Evolutionary conservation across 1,140 invertebrate species (phyloP).

Genomic region (Alviniconcha marisindica): DNA sequence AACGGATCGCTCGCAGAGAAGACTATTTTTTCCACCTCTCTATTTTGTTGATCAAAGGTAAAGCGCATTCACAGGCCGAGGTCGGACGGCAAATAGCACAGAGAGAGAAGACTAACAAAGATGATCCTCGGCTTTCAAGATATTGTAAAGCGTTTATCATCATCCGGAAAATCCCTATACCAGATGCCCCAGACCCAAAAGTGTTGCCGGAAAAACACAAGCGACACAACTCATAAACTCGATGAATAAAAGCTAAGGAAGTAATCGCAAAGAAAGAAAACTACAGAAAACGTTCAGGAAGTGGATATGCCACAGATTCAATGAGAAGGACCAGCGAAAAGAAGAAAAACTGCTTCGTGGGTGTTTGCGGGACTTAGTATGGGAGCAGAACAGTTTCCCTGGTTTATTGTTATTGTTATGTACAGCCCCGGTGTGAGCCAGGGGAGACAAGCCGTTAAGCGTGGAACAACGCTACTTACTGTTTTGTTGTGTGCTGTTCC

Average conservation of each 20-base stretch:
- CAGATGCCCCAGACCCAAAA: neutral
- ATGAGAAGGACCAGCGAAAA: too few species aligned
- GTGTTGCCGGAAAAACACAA: conserved; percentile 5
- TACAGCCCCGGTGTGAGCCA: too few species aligned
- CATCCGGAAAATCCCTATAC: conserved; percentile 6
- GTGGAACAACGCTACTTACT: too few species aligned
- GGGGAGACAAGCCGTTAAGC: too few species aligned
- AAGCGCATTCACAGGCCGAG: conserved; percentile 3
- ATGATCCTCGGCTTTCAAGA: conserved; percentile 2
- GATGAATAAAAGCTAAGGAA: neutral
- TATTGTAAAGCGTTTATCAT: conserved; percentile 14
- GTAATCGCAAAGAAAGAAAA: neutral
- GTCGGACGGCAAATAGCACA: neutral
- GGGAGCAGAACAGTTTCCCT: too few species aligned
- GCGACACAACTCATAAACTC: conserved; percentile 11
- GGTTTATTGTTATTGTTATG: too few species aligned
- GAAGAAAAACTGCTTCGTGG: too few species aligned
- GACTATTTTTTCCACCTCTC: neutral
- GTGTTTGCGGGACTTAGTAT: too few species aligned
- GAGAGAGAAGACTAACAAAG: conserved; percentile 23
- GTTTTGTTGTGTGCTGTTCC: too few species aligned
- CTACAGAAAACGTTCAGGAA: too few species aligned
- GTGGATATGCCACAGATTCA: too few species aligned
- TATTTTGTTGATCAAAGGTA: conserved; percentile 12
- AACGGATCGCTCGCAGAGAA: neutral